Evolutionary conservation across 2,113 vertebrate species (phyloP).

Genomic region (Elephas maximus): DNA sequence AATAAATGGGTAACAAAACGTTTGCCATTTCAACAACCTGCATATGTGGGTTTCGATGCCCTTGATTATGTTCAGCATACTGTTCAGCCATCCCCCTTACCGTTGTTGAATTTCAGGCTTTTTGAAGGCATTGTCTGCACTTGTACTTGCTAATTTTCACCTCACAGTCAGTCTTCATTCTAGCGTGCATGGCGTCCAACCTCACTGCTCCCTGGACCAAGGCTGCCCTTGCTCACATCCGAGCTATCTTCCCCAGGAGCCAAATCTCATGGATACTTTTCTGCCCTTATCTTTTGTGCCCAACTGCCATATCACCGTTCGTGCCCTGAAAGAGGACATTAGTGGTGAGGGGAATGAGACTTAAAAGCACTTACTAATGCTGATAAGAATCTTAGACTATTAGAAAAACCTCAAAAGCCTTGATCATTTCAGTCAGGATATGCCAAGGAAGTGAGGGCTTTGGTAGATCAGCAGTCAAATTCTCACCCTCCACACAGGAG

Average conservation of each 20-base stretch:
- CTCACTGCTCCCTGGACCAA: neutral
- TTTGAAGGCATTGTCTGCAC: neutral
- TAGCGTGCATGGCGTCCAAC: accelerated
- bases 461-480: neutral
- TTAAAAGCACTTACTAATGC: slow-evolving; percentile 17
- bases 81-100: neutral
- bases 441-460: neutral
- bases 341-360: neutral
- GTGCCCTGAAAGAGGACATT: neutral
- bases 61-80: too few species aligned
- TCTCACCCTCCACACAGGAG: neutral
- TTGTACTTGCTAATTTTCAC: neutral
- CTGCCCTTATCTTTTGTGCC: neutral
- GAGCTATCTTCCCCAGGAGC: neutral
- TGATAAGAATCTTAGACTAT: neutral
- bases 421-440: neutral
- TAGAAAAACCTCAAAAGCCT: slow-evolving; percentile 24
- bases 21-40: too few species aligned
- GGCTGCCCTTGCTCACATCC: neutral
- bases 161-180: neutral
- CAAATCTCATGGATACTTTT: neutral
- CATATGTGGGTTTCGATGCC: too few species aligned
- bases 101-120: neutral
- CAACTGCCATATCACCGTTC: neutral
- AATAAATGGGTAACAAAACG: too few species aligned